These are phyloP conservation scores for Meles meles DNA, from an alignment of 2,113 vertebrate species.

Conservation along the genomic window DNA sequence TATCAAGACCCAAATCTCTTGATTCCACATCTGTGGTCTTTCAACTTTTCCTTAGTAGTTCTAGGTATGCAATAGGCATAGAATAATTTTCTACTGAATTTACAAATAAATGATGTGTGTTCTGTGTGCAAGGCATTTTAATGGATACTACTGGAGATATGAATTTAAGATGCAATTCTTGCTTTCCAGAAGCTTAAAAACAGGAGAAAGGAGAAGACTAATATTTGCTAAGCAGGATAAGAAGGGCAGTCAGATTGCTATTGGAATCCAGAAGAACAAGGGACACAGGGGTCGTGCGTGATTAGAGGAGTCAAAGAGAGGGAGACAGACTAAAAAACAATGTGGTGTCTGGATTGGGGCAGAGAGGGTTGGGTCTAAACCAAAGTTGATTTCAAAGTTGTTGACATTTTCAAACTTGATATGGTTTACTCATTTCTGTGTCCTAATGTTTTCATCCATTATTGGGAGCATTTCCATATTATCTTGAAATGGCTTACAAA, in stretches of 20 bases:
- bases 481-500: background rate
- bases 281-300: background rate
- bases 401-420: conserved; percentile 1
- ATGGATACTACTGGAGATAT: background rate
- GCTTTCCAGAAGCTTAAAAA: background rate
- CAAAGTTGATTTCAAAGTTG: background rate
- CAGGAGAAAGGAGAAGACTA: background rate
- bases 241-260: background rate
- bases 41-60: background rate
- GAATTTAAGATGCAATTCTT: background rate
- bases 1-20: background rate
- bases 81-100: background rate
- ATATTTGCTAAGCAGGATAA: background rate
- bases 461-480: background rate
- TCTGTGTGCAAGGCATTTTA: background rate
- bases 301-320: background rate
- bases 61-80: background rate
- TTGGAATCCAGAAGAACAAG: background rate
- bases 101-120: background rate
- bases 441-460: background rate
- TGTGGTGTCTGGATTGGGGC: background rate
- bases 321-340: background rate
- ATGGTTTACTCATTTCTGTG: background rate
- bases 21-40: background rate
- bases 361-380: background rate